Conservation (phyloP, 2,797 vertebrate species). For the Muscicapa comitata region DNA sequence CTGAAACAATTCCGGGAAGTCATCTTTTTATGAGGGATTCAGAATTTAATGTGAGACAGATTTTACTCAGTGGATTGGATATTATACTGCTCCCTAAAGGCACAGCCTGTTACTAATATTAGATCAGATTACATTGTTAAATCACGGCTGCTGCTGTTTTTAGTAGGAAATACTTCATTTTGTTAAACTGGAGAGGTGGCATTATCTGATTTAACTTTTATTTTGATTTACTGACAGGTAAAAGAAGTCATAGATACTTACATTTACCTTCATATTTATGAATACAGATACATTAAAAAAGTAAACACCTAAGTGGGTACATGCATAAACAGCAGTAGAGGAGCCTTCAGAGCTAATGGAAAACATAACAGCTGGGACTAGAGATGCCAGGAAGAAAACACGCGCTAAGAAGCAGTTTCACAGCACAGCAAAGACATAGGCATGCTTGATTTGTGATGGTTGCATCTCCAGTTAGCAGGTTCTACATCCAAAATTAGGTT, state of each 20-base stretch:
- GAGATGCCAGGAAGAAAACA: background rate
- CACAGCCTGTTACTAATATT: constrained; percentile 37
- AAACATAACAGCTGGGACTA: background rate
- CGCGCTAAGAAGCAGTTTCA: background rate
- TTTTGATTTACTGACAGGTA: background rate
- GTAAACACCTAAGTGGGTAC: background rate
- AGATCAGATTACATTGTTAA: constrained; percentile 52
- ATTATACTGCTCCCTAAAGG: constrained; percentile 22
- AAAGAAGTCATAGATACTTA: background rate
- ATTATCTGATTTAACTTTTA: background rate
- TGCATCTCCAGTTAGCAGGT: background rate
- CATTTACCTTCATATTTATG: background rate
- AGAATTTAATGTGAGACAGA: background rate
- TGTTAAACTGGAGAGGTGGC: background rate
- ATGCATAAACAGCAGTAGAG: background rate
- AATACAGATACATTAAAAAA: background rate
- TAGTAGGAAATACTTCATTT: constrained; percentile 39
- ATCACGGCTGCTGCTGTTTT: constrained; percentile 25
- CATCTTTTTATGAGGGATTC: background rate
- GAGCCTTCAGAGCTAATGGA: background rate
- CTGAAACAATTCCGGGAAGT: constrained; percentile 26
- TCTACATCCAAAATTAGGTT: background rate
- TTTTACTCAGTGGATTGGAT: background rate
- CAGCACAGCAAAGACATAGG: background rate
- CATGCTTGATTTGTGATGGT: background rate